phyloP scores from a whole-genome alignment of 2,888 invertebrate genomes.

The Pharmacophagus antenor region DNA sequence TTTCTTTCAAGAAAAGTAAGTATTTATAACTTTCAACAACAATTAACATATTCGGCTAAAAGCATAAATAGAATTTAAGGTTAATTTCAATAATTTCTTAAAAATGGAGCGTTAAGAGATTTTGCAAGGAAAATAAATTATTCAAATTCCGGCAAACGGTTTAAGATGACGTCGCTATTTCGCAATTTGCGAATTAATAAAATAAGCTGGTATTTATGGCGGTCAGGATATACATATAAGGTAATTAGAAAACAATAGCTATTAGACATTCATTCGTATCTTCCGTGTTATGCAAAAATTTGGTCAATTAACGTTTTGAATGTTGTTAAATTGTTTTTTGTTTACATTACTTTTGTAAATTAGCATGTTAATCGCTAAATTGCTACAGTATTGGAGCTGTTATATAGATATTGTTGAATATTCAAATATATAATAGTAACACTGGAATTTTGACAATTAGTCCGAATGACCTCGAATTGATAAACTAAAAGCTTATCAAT shows the following conservation, averaged over 20 bases:
- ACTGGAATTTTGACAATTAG: neutral
- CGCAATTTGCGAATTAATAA: neutral
- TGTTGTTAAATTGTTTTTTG: constrained; percentile 8
- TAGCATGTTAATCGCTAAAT: constrained; percentile 4
- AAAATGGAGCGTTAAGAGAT: too few species aligned
- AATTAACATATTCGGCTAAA: too few species aligned
- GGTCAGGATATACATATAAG: constrained; percentile 15
- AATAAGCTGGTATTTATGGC: constrained; percentile 4
- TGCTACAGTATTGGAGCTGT: neutral
- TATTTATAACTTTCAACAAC: too few species aligned
- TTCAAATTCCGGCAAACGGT: neutral
- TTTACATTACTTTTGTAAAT: constrained; percentile 4
- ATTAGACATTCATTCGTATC: constrained; percentile 9
- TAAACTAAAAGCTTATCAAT: neutral
- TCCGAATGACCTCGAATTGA: constrained; percentile 5
- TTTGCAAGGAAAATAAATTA: too few species aligned
- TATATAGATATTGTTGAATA: constrained; percentile 1
- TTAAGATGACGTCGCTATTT: constrained; percentile 1
- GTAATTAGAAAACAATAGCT: constrained; percentile 16
- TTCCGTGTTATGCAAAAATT: constrained; percentile 9
- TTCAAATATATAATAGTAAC: neutral
- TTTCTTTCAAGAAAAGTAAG: too few species aligned
- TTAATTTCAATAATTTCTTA: too few species aligned
- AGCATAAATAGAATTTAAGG: too few species aligned
- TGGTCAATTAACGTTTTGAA: neutral